phyloP scores from a whole-genome alignment of 2,888 invertebrate species.

The Drosophila leonis region DNA sequence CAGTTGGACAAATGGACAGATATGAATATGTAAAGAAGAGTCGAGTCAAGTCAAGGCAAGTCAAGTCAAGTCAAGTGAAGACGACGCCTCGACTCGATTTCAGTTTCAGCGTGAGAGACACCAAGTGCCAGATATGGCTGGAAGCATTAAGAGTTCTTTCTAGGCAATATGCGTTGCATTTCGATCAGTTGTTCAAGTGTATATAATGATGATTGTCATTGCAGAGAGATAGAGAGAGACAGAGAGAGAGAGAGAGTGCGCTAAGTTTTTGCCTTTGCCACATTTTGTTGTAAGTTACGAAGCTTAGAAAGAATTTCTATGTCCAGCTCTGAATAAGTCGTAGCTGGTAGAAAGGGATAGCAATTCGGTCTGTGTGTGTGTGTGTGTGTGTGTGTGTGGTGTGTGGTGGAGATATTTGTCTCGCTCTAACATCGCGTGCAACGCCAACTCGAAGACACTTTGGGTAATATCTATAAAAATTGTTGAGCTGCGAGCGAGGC shows the following conservation, averaged over 20 bases:
- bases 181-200: slow-evolving; percentile 52
- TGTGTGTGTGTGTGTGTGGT: background rate
- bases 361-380: background rate
- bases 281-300: slow-evolving; percentile 51
- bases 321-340: slow-evolving; percentile 56
- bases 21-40: slow-evolving; percentile 5
- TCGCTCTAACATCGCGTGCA: slow-evolving; percentile 66
- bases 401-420: slow-evolving; percentile 18
- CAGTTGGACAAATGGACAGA: slow-evolving; percentile 15
- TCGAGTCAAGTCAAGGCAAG: background rate
- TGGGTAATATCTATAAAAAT: slow-evolving; percentile 76
- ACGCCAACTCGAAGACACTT: slow-evolving; percentile 66
- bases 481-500: slow-evolving; percentile 39
- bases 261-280: slow-evolving; percentile 41
- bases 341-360: slow-evolving; percentile 23
- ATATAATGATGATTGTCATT: slow-evolving; percentile 74
- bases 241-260: slow-evolving; percentile 3
- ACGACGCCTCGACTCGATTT: slow-evolving; percentile 23
- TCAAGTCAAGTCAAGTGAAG: slow-evolving; percentile 6
- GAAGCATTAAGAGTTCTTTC: slow-evolving; percentile 13
- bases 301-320: slow-evolving; percentile 67
- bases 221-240: slow-evolving; percentile 7
- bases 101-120: slow-evolving; percentile 16
- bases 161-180: slow-evolving; percentile 32
- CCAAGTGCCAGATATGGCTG: slow-evolving; percentile 20